Base-by-base conservation (phyloP, 1,140 invertebrate genomes). In the Euglossa dilemma region DNA sequence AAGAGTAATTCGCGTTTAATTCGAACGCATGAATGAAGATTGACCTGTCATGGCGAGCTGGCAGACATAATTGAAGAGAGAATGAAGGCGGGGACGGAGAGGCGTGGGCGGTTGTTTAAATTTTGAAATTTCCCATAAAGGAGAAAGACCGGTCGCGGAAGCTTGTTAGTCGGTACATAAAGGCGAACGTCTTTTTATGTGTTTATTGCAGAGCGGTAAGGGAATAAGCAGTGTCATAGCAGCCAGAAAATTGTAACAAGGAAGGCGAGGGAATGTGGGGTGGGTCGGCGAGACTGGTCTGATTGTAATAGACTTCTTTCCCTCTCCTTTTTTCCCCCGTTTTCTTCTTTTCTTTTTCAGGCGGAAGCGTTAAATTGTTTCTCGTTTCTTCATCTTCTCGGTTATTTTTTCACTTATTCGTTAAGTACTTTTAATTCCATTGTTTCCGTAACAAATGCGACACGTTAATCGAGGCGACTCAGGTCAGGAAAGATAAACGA, bases 101-200 rank as follows among this genome's bases (percentile, higher is more conserved):
- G 23, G 7, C 11, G 12, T 6, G 71, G 18, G 12, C 9, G 18
- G 23, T 52, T 20, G 0, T 61, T 61, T 45, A 74, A 61, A 61
- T 70, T 83, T 83, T 61, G 8, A 70, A 83, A 70, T 77, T 83
- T 54, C 18, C 47, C 28, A 70, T 25, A 54, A 61, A 77, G 45
- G 25, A 25, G 52, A 47, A 77, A 75, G 2, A 20, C 47, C 28
- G 3, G 69, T 74, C 36, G n/a, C 43, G 59, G 16, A 50, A 74
- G 63, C 64, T 81, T 72, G 70, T 81, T 84, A 74, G 78, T 25
- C 61, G 52, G 50, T n/a, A 56, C 56, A 61, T 61, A 82, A 69
- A 76, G 64, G 66, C n/a, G 50, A 76, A 72, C 50, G 70, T 56
- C 63, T 76, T 23, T 85, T 74, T 36, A 66, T 16, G 72, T n/a